phyloP scores from a whole-genome alignment of 1,140 invertebrate species.

The Drosophila ficusphila region DNA sequence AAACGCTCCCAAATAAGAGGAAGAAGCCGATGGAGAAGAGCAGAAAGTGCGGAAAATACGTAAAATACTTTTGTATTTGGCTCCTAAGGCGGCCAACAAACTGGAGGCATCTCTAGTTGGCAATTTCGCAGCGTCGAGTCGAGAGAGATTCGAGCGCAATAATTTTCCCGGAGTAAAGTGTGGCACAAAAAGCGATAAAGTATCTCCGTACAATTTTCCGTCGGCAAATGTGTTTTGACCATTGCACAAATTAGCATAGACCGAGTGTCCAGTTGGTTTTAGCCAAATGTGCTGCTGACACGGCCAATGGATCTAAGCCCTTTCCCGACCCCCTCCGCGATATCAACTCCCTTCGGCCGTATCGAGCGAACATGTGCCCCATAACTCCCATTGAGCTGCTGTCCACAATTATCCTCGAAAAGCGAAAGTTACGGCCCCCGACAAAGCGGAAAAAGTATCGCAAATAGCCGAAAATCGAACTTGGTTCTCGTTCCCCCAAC shows the following conservation, averaged over 20 bases:
- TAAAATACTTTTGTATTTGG: conserved; percentile 35
- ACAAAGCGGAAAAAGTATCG: conserved; percentile 80
- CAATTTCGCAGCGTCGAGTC: conserved; percentile 52
- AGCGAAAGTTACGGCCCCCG: conserved; percentile 71
- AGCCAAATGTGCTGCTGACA: conserved; percentile 39
- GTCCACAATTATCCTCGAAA: conserved; percentile 75
- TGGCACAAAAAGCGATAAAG: conserved; percentile 31
- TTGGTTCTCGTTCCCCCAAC: conserved; percentile 12
- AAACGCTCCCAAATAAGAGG: conserved; percentile 45
- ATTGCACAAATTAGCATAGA: background rate
- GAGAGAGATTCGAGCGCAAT: conserved; percentile 52
- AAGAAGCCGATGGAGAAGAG: conserved; percentile 23
- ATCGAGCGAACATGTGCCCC: conserved; percentile 75
- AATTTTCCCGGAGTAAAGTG: conserved; percentile 28
- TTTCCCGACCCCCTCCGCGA: conserved; percentile 30
- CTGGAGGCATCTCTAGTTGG: conserved; percentile 55
- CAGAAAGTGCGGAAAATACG: conserved; percentile 21
- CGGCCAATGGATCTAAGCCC: conserved; percentile 43
- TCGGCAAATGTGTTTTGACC: conserved; percentile 33
- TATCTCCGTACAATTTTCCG: conserved; percentile 24
- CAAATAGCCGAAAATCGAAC: conserved; percentile 52
- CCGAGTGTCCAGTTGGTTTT: conserved; percentile 20
- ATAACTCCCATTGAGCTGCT: conserved; percentile 69
- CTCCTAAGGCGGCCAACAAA: conserved; percentile 38
- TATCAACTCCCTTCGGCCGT: conserved; percentile 23